Evolutionary conservation across 2,888 invertebrate genomes (phyloP), one percentile per base, ranked within the genome.

Genomic region (Pilophorus perplexus): DNA sequence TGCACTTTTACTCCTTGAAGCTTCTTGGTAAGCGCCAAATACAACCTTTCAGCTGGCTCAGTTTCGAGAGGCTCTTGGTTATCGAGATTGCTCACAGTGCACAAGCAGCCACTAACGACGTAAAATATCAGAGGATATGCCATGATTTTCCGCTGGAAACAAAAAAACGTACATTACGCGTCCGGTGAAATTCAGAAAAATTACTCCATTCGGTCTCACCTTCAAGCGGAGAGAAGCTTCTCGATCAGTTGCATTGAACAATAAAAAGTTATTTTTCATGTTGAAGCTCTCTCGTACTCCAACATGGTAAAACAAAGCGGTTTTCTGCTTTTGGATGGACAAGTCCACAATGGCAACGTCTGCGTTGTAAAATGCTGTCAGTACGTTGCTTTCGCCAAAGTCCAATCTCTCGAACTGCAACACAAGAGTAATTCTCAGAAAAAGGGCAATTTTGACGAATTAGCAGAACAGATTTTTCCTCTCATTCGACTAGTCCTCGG

Each of bases 261-360:
- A 81, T 42, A 95, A 76, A 69, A 94, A 90, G 78, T 93, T 94
- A 75, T 95, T 91, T 75, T 91, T 93, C 96, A 96, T 97, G 67
- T 91, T 91, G 80, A 96, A 95, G 76, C 95, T 96, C 79, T 99
- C 97, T 57, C 99, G 82, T 0, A 99, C 95, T 44, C 98, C 99
- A 54, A 99, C 83, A 76, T 98, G 97, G 79, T 99, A 99, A 73
- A 93, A 90, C 67, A 99, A 80, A 0, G 96, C 88, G 71, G 93
- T 92, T 77, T 96, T 95, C 78, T 99, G 98, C 23, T 90, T 79
- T 73, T 90, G 88, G 60, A 96, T 80, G 33, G 94, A 93, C 72
- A 98, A 82, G 78, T 99, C 99, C 44, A 98, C 93, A 40, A 99
- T 83, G 0, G 93, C 96, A 48, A 98, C 93, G 78, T 99, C 98